Conservation (phyloP, 2,113 vertebrate species). For the Excalfactoria chinensis region DNA sequence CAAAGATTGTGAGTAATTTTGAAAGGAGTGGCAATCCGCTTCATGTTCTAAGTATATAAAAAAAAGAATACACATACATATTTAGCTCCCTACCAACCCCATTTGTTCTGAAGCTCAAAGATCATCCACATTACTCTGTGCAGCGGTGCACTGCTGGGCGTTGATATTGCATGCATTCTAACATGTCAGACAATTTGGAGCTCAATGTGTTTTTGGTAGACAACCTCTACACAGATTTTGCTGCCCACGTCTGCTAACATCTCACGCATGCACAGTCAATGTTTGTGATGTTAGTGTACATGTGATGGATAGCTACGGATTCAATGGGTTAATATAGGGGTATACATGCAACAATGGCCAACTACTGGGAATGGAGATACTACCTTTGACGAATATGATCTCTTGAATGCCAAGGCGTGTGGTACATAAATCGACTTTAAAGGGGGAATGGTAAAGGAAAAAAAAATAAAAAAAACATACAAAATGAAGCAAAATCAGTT, state of each 20-base stretch:
- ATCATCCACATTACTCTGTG: neutral
- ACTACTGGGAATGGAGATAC: conserved; percentile 82
- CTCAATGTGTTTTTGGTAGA: neutral
- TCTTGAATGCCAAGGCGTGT: conserved; percentile 97
- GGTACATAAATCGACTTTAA: conserved; percentile 97
- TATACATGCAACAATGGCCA: conserved; percentile 79
- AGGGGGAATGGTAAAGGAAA: conserved; percentile 77
- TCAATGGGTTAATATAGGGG: conserved; percentile 71
- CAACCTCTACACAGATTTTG: neutral
- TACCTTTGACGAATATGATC: conserved; percentile 96
- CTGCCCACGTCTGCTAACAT: neutral
- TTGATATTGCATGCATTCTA: conserved; percentile 57
- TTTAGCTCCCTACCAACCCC: neutral
- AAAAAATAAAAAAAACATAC: conserved; percentile 80
- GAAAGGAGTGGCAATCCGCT: neutral
- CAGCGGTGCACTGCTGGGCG: neutral
- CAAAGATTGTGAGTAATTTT: neutral
- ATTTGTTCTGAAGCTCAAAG: neutral
- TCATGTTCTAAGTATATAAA: neutral
- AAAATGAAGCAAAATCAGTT: conserved; percentile 87
- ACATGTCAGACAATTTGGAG: neutral
- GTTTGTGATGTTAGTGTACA: conserved; percentile 72
- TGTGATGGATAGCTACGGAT: conserved; percentile 29
- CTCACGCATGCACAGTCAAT: conserved; percentile 61
- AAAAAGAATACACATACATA: neutral